Evolutionary conservation across 2,888 invertebrate genomes (phyloP).

Genomic region (Vanessa cardui): DNA sequence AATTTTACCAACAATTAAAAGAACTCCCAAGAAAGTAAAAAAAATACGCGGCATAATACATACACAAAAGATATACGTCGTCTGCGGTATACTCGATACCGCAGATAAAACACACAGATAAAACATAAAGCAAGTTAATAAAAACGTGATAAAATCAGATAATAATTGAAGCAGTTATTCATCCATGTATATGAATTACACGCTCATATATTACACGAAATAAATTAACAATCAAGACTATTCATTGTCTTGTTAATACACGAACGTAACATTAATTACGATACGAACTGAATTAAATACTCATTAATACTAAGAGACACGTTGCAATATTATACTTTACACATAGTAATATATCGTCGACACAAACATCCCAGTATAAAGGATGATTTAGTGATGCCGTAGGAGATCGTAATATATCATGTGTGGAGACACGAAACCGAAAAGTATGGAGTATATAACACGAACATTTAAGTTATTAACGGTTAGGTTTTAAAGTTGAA

Average conservation of each 20-base stretch:
- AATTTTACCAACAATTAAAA: too few species aligned
- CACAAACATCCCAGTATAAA: slow-evolving; percentile 25
- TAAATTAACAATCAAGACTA: too few species aligned
- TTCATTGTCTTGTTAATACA: too few species aligned
- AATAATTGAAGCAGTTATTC: background rate
- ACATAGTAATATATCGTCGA: slow-evolving; percentile 23
- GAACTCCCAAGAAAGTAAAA: too few species aligned
- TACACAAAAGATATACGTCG: too few species aligned
- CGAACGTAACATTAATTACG: background rate
- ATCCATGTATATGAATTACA: background rate
- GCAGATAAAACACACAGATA: background rate
- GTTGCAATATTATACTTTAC: slow-evolving; percentile 19
- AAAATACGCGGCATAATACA: too few species aligned
- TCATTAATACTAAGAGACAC: slow-evolving; percentile 9
- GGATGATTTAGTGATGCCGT: slow-evolving; percentile 30
- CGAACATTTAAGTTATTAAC: background rate
- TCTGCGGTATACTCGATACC: too few species aligned
- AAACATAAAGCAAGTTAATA: background rate
- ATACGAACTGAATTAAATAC: slow-evolving; percentile 6
- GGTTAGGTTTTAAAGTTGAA: too few species aligned
- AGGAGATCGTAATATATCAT: slow-evolving; percentile 27
- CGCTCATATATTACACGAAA: too few species aligned
- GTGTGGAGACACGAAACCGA: slow-evolving; percentile 13
- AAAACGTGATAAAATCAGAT: background rate
- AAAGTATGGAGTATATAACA: slow-evolving; percentile 4